A percentile compares a stretch with the other conserved stretches of the same genome.
phyloP scores from a whole-genome alignment of 2,113 vertebrate species.

The Calidris pugnax region DNA sequence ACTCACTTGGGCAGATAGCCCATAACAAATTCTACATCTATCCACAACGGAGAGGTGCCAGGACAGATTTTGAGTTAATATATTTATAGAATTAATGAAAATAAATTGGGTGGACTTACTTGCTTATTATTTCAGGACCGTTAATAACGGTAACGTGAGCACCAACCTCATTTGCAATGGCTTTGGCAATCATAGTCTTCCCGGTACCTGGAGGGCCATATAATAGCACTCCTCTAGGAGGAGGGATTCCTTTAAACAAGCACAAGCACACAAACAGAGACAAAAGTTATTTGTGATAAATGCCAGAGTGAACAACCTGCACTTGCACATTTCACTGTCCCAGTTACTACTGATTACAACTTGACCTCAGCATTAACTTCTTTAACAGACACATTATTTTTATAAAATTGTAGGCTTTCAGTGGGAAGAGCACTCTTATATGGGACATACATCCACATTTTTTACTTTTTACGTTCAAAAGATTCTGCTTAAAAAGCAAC shows the following conservation, averaged over 20 bases:
- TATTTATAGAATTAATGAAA: background rate
- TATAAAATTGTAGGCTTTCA: background rate
- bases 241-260: constrained; percentile 82
- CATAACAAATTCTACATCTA: background rate
- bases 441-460: background rate
- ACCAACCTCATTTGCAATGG: constrained; percentile 89
- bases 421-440: background rate
- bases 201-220: constrained; percentile 95
- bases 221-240: constrained; percentile 89
- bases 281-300: background rate
- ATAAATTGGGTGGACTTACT: constrained; percentile 77
- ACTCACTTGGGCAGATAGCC: background rate
- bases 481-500: background rate
- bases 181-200: constrained; percentile 95
- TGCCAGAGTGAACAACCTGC: background rate
- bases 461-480: background rate
- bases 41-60: background rate
- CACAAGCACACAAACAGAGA: constrained; percentile 2
- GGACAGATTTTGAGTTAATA: background rate
- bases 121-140: constrained; percentile 97
- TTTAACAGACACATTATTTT: background rate
- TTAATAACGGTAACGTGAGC: constrained; percentile 91
- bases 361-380: background rate
- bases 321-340: background rate
- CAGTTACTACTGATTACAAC: background rate